Conservation (phyloP, 35 echinoderm and acorn worm genomes). For the Holothuria glaberrima region DNA sequence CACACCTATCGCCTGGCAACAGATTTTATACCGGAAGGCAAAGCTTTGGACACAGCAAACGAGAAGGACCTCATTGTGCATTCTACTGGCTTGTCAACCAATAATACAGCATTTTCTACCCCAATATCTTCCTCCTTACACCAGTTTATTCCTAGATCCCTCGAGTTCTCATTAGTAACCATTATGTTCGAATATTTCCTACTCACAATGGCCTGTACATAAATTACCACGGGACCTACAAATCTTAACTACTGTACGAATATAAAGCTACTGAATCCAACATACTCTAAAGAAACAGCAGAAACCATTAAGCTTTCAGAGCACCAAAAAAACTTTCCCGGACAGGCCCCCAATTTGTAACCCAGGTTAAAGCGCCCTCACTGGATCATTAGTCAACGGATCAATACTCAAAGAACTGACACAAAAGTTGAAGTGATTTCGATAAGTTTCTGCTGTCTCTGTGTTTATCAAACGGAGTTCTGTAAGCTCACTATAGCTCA, state of each 20-base stretch:
- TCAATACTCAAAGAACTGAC: not conserved
- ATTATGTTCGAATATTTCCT: not conserved
- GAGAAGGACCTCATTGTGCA: not conserved
- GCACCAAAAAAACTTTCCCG: not conserved
- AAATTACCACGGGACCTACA: not conserved
- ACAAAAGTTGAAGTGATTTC: not conserved
- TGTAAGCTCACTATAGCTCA: no score
- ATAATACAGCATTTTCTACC: not conserved
- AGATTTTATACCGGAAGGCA: not conserved
- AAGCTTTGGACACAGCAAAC: not conserved
- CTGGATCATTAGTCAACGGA: not conserved
- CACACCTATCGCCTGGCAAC: not conserved
- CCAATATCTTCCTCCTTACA: slow-evolving; percentile 6
- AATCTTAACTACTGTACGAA: not conserved
- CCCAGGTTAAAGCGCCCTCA: not conserved
- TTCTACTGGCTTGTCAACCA: not conserved
- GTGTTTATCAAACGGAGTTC: no score
- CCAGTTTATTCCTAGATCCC: not conserved
- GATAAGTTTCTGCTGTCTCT: not conserved
- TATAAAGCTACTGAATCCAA: not conserved
- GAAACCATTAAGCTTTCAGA: not conserved
- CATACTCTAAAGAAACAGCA: not conserved
- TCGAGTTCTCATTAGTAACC: not conserved
- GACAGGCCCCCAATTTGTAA: slow-evolving; percentile 3
- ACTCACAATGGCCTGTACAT: not conserved